Evolutionary conservation across 2,113 vertebrate genomes (phyloP).

Genomic region (Crotalus viridis): DNA sequence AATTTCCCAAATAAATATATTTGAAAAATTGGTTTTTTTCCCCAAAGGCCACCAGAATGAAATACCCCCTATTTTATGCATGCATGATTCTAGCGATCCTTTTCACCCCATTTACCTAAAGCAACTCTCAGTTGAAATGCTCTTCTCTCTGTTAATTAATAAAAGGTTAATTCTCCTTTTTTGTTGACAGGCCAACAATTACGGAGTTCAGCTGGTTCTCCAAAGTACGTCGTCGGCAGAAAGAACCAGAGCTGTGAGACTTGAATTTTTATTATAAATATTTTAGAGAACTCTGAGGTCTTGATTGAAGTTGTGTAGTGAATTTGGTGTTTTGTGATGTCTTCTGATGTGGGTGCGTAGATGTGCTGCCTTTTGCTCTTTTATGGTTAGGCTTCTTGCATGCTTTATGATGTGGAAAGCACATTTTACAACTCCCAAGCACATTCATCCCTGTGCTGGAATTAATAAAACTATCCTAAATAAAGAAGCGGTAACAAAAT

Average conservation of each 20-base stretch:
- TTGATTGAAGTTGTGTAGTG: neutral
- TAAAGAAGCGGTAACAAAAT: no score
- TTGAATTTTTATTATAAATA: constrained; percentile 25
- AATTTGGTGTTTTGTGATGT: neutral
- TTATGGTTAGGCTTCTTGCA: neutral
- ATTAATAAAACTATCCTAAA: neutral
- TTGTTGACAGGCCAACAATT: constrained; percentile 61
- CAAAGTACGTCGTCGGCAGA: constrained; percentile 72
- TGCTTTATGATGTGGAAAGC: neutral
- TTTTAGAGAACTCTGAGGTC: neutral
- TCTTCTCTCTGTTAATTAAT: neutral
- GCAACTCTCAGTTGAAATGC: neutral
- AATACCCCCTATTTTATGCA: neutral
- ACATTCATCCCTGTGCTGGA: neutral
- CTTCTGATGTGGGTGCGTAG: neutral
- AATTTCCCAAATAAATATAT: neutral
- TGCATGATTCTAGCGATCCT: neutral
- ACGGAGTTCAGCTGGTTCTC: constrained; percentile 78
- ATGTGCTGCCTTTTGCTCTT: neutral
- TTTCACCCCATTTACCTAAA: neutral
- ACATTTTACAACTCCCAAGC: neutral
- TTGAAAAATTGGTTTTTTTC: neutral
- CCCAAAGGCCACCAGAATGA: neutral
- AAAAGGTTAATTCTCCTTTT: neutral
- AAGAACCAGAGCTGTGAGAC: constrained; percentile 74